Evolutionary conservation across 2,113 vertebrate species (phyloP).

Genomic region (Electrona antarctica): DNA sequence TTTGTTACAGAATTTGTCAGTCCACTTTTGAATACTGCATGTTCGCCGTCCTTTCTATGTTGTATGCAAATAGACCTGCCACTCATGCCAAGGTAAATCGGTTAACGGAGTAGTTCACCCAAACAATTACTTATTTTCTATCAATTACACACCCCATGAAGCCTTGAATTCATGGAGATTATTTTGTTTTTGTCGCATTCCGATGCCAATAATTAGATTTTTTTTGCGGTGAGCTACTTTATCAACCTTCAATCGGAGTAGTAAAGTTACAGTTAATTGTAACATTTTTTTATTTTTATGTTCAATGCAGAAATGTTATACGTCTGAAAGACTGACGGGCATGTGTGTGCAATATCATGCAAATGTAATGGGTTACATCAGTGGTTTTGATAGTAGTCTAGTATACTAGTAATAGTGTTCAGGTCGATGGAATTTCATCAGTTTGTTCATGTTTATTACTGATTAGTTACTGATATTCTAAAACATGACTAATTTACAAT

Average conservation of each 20-base stretch:
- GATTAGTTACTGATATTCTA: too few relatives aligned
- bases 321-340: background rate
- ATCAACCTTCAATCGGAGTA: background rate
- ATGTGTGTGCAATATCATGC: background rate
- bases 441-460: too few relatives aligned
- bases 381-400: too few relatives aligned
- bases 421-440: too few relatives aligned
- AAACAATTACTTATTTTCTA: too few relatives aligned
- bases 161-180: too few relatives aligned
- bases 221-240: too few relatives aligned
- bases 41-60: background rate
- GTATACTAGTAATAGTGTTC: too few relatives aligned
- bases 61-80: background rate
- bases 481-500: too few relatives aligned
- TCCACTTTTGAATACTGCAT: slow-evolving; percentile 19
- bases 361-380: background rate
- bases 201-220: too few relatives aligned
- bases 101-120: background rate
- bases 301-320: background rate
- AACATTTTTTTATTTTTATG: background rate
- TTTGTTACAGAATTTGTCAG: slow-evolving; percentile 1
- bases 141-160: too few relatives aligned
- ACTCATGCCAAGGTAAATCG: background rate
- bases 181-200: too few relatives aligned
- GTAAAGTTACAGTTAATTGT: background rate